Evolutionary conservation across 2,888 invertebrate species (phyloP), one percentile per base, ranked within the genome.

Genomic region (Leptodirus hochenwartii): DNA sequence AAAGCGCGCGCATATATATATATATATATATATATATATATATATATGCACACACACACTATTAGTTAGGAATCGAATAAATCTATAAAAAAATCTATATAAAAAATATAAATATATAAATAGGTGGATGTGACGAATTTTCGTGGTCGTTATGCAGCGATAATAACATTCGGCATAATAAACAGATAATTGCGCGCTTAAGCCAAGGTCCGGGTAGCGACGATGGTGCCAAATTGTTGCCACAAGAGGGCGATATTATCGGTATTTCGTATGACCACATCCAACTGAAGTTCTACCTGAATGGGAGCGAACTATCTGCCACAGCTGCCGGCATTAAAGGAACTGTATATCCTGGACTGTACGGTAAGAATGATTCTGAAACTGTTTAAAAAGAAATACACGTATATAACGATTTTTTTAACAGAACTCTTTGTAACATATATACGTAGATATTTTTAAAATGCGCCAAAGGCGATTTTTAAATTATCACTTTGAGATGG

Each of bases 211-310:
- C 43, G 14, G 50, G 45, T 39, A 43, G 40, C n/a, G 32, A 40
- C 20, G 47, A 50, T 33, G 45, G 50, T 14, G 56, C 55, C 33
- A 55, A 58, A 34, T 53, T 54, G 32, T 66, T 71, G 47, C 75
- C 82, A 3, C 78, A 81, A 46, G 95, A 96, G 58, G 93, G 96
- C 15, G 96, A 96, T 52, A 72, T 87, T 31, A 68, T 95, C 44
- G 95, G 96, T 14, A 64, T 98, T 17, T 78, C 88, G 1, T 98
- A 84, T 53, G 95, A 98, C 53, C 96, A 98, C 53, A 77, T 93
- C 34, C 88, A 96, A 47, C 59, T 98, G 34, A 90, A 87, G 53
- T 91, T 96, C 61, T 93, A 73, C 54, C 59, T 91, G 22, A 96
- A 96, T 59, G 95, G 95, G 2, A 78, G 76, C 47, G 73, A 76